Evolutionary conservation across 1,140 invertebrate species (phyloP), one percentile per base, ranked within the genome.

Genomic region (Zaprionus nigranus): DNA sequence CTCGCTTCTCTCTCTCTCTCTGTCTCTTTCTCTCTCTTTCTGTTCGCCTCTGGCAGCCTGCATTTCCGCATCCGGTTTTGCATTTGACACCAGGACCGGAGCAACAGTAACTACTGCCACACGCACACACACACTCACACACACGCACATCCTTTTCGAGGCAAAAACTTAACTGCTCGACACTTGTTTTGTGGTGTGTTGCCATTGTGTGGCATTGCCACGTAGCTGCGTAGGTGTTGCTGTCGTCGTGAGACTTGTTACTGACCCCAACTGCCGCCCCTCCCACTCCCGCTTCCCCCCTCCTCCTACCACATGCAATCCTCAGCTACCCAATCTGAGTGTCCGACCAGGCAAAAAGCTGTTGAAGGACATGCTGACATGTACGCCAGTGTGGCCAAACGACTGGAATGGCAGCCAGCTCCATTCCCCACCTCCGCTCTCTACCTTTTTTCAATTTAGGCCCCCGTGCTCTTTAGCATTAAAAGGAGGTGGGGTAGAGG

Each of bases 51-150:
- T 58, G 54, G 43, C 67, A 57, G 84, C 74, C 84, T 87, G 84
- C 85, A 88, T 88, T 88, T 88, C 84, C 84, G 85, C 78, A 90
- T 88, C 84, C 84, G 84, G 85, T 77, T 88, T 88, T 88, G 84
- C 85, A 90, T 83, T 90, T 88, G 84, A 88, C 84, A 88, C 85
- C 75, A 82, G 66, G 70, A 61, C 77, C 73, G 22, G 46, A 63
- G 73, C 68, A 64, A 78, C 46, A 67, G 75, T 73, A 73, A 78
- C 70, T 75, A 75, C 59, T 56, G 11, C 38, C 51, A 46, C 34
- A 60, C 46, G 15, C 30, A 36, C 57, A 15, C 49, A 56, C 28
- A 9, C 6, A 7, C 6, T 2, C 43, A 51, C 70, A 49, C 40
- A 70, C 65, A 51, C 49, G 30, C 64, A 53, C 34, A 68, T 59